phyloP scores from a whole-genome alignment of 2,888 invertebrate genomes.

The Rotaria sp. region DNA sequence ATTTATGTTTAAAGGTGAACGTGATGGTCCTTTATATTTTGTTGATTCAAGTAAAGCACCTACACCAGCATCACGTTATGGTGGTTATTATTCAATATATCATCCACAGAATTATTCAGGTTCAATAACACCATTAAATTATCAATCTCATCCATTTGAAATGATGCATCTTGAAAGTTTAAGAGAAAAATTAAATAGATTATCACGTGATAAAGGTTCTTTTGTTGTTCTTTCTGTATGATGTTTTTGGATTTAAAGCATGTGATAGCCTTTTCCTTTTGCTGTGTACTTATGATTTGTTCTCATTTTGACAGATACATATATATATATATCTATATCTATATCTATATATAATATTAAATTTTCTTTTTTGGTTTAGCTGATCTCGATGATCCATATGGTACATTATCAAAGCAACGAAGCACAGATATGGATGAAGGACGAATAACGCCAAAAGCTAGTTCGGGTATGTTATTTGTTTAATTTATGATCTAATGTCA shows the following conservation, averaged over 20 bases:
- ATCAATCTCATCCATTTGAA: neutral
- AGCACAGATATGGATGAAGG: neutral
- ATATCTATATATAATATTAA: neutral
- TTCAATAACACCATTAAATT: constrained; percentile 21
- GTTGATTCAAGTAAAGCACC: constrained; percentile 28
- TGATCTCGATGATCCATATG: constrained; percentile 2
- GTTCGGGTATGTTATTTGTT: neutral
- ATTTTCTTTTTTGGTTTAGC: neutral
- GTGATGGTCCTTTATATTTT: constrained; percentile 15
- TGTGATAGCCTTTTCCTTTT: neutral
- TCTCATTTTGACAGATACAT: neutral
- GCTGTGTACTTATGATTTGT: neutral
- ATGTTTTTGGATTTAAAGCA: neutral
- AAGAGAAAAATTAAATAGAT: constrained; percentile 12
- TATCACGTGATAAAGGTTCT: constrained; percentile 1
- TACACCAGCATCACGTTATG: constrained; percentile 23
- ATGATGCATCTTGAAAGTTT: constrained; percentile 23
- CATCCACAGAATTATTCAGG: neutral
- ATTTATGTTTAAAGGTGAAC: neutral
- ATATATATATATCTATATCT: neutral
- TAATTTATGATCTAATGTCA: neutral
- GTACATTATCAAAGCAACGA: neutral
- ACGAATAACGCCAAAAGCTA: neutral
- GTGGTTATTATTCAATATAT: neutral
- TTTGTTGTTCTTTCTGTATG: neutral